These are phyloP conservation scores for Linnaemya tessellans DNA, from an alignment of 2,888 invertebrate species.

Conservation along the genomic window DNA sequence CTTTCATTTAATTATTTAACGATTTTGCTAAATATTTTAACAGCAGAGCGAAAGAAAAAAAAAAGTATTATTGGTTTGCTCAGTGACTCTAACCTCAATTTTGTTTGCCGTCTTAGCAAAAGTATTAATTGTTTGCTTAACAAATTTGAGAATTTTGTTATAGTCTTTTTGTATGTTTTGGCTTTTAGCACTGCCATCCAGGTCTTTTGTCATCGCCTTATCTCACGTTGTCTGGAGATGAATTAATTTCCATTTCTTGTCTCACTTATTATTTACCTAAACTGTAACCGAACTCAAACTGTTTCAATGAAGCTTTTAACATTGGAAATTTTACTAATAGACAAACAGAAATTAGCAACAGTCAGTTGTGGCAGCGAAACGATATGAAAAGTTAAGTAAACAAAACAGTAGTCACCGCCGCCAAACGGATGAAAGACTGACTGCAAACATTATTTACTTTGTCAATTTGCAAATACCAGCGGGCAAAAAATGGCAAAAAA, in stretches of 20 bases:
- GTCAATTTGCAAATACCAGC: constrained; percentile 78
- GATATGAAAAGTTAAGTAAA: constrained; percentile 55
- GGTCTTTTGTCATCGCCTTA: constrained; percentile 68
- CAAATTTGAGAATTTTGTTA: constrained; percentile 68
- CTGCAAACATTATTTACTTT: constrained; percentile 79
- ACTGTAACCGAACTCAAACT: constrained; percentile 57
- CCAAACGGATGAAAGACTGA: constrained; percentile 72
- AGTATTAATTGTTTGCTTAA: constrained; percentile 66
- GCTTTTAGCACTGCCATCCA: constrained; percentile 48
- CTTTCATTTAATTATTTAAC: constrained; percentile 71
- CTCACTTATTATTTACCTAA: constrained; percentile 45
- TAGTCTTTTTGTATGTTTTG: constrained; percentile 36
- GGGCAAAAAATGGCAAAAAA: not conserved
- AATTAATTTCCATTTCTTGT: constrained; percentile 48
- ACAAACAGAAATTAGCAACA: constrained; percentile 73
- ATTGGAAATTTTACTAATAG: constrained; percentile 67
- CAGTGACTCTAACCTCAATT: constrained; percentile 55
- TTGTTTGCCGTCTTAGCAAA: not conserved
- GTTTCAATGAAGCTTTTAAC: constrained; percentile 69
- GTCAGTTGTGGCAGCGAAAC: constrained; percentile 44
- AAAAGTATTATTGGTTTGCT: constrained; percentile 28
- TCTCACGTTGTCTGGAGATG: constrained; percentile 50
- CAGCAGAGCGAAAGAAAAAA: not conserved
- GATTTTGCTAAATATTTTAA: constrained; percentile 59
- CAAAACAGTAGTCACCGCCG: constrained; percentile 67